These are phyloP conservation scores for Cataglyphis altisquamis DNA, from an alignment of 2,888 invertebrate species.

Conservation along the genomic window DNA sequence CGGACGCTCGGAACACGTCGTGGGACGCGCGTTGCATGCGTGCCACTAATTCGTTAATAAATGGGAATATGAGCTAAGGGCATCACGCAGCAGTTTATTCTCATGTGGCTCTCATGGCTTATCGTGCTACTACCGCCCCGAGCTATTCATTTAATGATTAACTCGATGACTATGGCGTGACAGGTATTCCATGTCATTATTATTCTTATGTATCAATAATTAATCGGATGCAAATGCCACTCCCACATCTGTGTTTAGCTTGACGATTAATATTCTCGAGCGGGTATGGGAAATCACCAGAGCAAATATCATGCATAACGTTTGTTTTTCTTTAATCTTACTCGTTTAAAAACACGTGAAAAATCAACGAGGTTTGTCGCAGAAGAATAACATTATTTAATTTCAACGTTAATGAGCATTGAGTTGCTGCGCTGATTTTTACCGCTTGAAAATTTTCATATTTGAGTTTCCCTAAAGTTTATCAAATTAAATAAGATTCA, in stretches of 20 bases:
- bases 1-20: background rate
- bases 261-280: slow-evolving; percentile 22
- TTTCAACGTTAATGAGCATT: background rate
- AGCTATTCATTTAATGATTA: slow-evolving; percentile 48
- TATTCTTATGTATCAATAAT: slow-evolving; percentile 49
- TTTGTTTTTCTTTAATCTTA: background rate
- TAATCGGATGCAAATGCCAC: slow-evolving; percentile 43
- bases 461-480: background rate
- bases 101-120: slow-evolving; percentile 33
- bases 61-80: slow-evolving; percentile 27
- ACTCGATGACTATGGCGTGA: slow-evolving; percentile 43
- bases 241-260: slow-evolving; percentile 14
- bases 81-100: slow-evolving; percentile 19
- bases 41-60: slow-evolving; percentile 38
- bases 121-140: background rate
- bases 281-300: background rate
- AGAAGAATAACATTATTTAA: background rate
- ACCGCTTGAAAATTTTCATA: background rate
- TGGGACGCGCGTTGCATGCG: slow-evolving; percentile 16
- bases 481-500: slow-evolving; percentile 3
- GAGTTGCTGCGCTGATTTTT: background rate
- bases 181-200: slow-evolving; percentile 38
- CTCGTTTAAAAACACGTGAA: background rate
- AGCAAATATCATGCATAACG: background rate
- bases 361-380: background rate